Base-by-base conservation (phyloP, 2,113 vertebrate genomes). In the Podocnemis expansa region DNA sequence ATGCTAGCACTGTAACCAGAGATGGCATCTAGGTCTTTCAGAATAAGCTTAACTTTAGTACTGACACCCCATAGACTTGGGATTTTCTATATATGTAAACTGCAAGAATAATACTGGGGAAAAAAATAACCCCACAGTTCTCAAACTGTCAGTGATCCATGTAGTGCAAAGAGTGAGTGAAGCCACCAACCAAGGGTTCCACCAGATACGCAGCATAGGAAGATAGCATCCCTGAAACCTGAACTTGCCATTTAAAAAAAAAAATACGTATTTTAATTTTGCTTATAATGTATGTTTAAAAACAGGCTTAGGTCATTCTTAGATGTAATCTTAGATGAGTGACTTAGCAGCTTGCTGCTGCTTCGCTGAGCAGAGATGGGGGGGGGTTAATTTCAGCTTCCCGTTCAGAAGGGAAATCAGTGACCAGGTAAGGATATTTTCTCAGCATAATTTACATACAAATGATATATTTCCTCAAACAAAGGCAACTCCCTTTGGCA, bases 241-340 rank as follows among this genome's bases (percentile, higher is more conserved):
- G 55, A 79, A 31, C 8, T 38, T 67, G 8, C 63, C n/a, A n/a
- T 38, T 67, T n/a, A n/a, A n/a, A n/a, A 43, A 75, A 25, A 75
- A 67, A 16, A 67, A 67, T 11, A 51, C 2, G 24, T 25, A 75
- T 25, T 45, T 24, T 16, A 25, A 43, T 75, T 43, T 75, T 75
- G 5, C n/a, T 88, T 93, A 89, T 67, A 88, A 41, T 27, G 92
- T 45, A 51, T 27, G 14, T 43, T 43, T 86, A 96, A 94, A 76
- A 94, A 89, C 47, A 87, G 31, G 45, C 34, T 47, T 51, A 82
- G 78, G 89, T 84, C 84, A 4, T 89, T 55, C 58, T 75, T 75
- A 45, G 24, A 75, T 0, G 21, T 76, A 10, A 80, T n/a, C n/a
- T n/a, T n/a, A n/a, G n/a, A n/a, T n/a, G n/a, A n/a, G 41, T 0